Conservation (phyloP, 2,113 vertebrate species). For the Nycticebus coucang region DNA sequence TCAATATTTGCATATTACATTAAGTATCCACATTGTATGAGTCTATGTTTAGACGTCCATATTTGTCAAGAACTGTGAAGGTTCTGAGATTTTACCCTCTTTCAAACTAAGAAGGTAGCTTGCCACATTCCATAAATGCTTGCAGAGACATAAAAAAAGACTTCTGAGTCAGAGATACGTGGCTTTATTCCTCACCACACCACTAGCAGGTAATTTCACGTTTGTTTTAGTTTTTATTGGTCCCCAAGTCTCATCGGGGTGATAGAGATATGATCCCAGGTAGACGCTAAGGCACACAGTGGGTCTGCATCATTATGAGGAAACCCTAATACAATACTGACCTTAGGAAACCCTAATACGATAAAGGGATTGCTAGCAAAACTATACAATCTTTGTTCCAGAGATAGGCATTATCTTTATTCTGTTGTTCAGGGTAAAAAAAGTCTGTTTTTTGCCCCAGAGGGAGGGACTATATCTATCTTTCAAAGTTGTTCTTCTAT, state of each 20-base stretch:
- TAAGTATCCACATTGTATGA: not conserved
- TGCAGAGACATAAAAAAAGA: not conserved
- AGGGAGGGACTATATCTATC: not conserved
- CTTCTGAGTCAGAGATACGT: not conserved
- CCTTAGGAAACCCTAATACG: not conserved
- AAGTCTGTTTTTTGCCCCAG: not conserved
- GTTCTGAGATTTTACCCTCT: not conserved
- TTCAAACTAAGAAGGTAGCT: not conserved
- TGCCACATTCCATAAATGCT: not conserved
- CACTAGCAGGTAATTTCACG: fast-evolving
- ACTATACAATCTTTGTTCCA: not conserved
- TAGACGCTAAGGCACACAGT: not conserved
- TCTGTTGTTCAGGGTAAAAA: not conserved
- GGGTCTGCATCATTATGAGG: not conserved
- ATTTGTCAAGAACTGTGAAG: not conserved
- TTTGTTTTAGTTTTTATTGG: not conserved
- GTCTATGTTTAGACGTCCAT: not conserved
- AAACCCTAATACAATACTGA: too few species aligned
- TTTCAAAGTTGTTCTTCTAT: not conserved
- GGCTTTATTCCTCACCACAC: not conserved
- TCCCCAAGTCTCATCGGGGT: not conserved
- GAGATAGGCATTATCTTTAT: not conserved
- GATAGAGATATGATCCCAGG: not conserved
- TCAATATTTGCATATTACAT: not conserved
- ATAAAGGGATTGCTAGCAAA: not conserved